Percentiles rank a stretch among this genome's conserved stretches.
Evolutionary conservation across 2,113 vertebrate species (phyloP).

Genomic region (Ovis canadensis): DNA sequence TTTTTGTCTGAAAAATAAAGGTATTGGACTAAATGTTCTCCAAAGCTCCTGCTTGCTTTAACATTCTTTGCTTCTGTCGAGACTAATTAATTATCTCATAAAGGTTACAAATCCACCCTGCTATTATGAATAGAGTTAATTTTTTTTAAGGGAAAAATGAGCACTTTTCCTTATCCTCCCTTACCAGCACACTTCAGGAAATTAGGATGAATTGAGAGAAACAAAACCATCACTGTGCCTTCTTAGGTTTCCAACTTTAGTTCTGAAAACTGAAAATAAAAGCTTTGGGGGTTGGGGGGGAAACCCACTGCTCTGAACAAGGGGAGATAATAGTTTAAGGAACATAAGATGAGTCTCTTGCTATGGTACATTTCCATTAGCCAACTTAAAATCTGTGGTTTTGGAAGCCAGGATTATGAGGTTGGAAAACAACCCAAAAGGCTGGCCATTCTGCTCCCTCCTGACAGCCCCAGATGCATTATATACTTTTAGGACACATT

Average conservation of each 20-base stretch:
- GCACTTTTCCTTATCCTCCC: background rate
- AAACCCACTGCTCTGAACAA: background rate
- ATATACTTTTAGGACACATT: background rate
- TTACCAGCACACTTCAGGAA: slow-evolving; percentile 19
- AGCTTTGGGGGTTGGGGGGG: background rate
- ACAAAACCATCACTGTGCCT: background rate
- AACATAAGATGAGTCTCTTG: background rate
- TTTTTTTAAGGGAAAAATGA: slow-evolving; percentile 1
- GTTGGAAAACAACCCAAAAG: background rate
- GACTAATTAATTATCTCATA: slow-evolving; percentile 43
- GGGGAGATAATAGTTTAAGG: background rate
- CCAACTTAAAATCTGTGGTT: background rate
- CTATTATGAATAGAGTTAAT: slow-evolving; percentile 9
- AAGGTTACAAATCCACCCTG: background rate
- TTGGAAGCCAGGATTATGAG: background rate
- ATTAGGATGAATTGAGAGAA: slow-evolving; percentile 11
- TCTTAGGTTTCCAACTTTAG: slow-evolving; percentile 9
- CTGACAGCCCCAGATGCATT: background rate
- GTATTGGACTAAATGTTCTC: background rate
- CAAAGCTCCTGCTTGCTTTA: background rate
- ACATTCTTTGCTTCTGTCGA: background rate
- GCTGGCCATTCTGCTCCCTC: background rate
- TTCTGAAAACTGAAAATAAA: slow-evolving; percentile 16
- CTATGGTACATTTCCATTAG: background rate
- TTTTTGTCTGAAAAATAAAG: background rate